These are phyloP conservation scores for Myxocyprinus asiaticus DNA, from an alignment of 2,113 vertebrate genomes.

Conservation along the genomic window DNA sequence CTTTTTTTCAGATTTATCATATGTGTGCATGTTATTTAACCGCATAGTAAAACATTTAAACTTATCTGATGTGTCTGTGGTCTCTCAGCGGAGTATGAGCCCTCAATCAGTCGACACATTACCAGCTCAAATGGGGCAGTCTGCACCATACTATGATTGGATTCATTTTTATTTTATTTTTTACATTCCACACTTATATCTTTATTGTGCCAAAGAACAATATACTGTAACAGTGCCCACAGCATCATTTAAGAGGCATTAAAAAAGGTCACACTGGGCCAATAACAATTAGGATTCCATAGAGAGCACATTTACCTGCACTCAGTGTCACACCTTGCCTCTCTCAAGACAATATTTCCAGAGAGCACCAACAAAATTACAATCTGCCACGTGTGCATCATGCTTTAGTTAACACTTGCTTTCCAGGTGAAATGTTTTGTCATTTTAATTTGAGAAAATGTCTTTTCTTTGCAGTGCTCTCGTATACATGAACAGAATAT, in stretches of 20 bases:
- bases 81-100: too few relatives aligned
- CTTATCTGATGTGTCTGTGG: too few relatives aligned
- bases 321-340: background rate
- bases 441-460: background rate
- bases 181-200: background rate
- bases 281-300: background rate
- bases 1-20: too few relatives aligned
- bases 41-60: too few relatives aligned
- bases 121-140: too few relatives aligned
- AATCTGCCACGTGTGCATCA: too few relatives aligned
- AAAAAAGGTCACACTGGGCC: background rate
- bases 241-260: background rate
- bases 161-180: too few relatives aligned
- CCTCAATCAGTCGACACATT: too few relatives aligned
- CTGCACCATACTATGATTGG: too few relatives aligned
- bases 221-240: background rate
- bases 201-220: background rate
- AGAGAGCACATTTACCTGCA: background rate
- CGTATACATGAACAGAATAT: too few relatives aligned
- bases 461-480: background rate
- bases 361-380: background rate
- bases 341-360: background rate
- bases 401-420: background rate
- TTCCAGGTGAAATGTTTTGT: background rate
- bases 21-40: too few relatives aligned